Conservation (phyloP, 2,113 vertebrate genomes). For the Hippoglossus stenolepis region DNA sequence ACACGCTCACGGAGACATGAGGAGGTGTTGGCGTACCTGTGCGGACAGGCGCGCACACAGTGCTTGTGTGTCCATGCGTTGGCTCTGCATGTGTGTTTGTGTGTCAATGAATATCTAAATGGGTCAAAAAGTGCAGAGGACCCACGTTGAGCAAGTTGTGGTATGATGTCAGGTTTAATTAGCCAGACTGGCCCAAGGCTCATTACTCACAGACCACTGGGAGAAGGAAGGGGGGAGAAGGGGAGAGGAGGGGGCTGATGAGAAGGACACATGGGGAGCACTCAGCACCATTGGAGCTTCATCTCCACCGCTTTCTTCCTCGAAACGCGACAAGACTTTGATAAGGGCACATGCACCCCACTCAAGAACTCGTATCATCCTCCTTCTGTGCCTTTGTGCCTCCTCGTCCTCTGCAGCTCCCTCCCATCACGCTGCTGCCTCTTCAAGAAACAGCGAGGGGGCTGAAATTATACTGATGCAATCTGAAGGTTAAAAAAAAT, state of each 20-base stretch:
- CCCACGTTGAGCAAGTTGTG: constrained; percentile 48
- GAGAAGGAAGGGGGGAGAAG: constrained; percentile 39
- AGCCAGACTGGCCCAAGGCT: constrained; percentile 69
- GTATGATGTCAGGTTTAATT: constrained; percentile 80
- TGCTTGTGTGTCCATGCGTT: neutral
- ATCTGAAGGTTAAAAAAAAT: neutral
- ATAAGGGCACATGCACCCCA: constrained; percentile 62
- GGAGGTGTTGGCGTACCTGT: neutral
- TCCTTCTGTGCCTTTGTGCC: constrained; percentile 26
- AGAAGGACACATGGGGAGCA: constrained; percentile 65
- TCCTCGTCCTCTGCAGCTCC: constrained; percentile 1
- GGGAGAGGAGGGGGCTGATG: constrained; percentile 6
- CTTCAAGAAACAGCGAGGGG: constrained; percentile 18
- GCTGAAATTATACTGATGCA: constrained; percentile 17
- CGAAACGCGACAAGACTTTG: constrained; percentile 57
- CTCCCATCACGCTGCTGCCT: constrained; percentile 18
- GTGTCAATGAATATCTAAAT: constrained; percentile 21
- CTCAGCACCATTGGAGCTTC: constrained; percentile 47
- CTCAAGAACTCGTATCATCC: constrained; percentile 40
- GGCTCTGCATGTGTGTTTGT: constrained; percentile 5
- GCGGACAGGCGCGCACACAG: too few relatives aligned
- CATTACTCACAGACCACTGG: constrained; percentile 74
- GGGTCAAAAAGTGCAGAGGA: constrained; percentile 45
- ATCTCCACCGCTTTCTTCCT: constrained; percentile 35
- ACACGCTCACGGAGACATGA: neutral